These are phyloP conservation scores for Stercorarius parasiticus DNA, from an alignment of 2,113 vertebrate genomes.

Conservation along the genomic window DNA sequence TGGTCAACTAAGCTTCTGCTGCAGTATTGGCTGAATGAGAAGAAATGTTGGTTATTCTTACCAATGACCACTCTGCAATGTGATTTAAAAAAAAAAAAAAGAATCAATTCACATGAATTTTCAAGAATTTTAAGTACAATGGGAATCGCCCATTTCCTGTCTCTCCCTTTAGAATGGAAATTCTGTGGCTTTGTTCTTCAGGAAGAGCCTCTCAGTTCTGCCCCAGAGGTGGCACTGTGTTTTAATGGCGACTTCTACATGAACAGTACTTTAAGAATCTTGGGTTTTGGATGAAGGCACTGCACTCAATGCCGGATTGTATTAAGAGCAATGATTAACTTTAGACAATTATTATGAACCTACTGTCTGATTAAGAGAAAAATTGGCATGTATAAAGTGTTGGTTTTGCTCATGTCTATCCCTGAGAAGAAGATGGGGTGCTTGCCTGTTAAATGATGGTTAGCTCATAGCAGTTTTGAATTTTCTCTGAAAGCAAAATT, in stretches of 20 bases:
- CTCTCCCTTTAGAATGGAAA: background rate
- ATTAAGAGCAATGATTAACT: background rate
- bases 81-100: background rate
- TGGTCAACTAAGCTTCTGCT: background rate
- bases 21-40: background rate
- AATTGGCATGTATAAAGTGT: background rate
- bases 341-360: background rate
- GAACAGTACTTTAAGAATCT: background rate
- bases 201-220: background rate
- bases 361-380: background rate
- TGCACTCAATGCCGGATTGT: background rate
- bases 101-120: background rate
- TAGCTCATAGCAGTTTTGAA: background rate
- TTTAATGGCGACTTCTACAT: background rate
- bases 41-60: background rate
- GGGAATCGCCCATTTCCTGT: background rate
- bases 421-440: background rate
- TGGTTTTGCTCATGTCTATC: background rate
- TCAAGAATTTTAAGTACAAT: background rate
- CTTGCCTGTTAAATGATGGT: background rate
- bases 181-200: background rate
- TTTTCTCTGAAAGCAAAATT: background rate
- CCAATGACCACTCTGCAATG: background rate
- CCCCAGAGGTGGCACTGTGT: background rate
- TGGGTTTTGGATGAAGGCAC: background rate